Percentiles rank a stretch among this genome's conserved stretches.
phyloP scores from a whole-genome alignment of 2,888 invertebrate species.

The Aproaerema taeniolella region DNA sequence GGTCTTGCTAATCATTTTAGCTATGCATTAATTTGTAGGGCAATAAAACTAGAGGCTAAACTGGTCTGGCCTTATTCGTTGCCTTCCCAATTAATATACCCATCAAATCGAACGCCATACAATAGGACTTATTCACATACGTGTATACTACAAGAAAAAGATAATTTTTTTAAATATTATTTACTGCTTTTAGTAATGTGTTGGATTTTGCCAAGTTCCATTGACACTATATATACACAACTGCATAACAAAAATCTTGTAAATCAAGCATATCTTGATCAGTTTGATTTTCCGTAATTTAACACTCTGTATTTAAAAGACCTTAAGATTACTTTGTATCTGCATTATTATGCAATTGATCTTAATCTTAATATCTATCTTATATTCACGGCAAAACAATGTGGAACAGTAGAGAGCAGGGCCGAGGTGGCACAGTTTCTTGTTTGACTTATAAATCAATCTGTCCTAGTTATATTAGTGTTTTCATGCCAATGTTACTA shows the following conservation, averaged over 20 bases:
- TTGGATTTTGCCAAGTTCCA: no score
- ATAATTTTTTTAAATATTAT: not conserved
- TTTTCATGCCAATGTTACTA: conserved; percentile 47
- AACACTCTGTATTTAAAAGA: no score
- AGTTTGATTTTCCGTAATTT: no score
- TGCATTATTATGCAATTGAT: not conserved
- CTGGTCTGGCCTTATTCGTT: conserved; percentile 43
- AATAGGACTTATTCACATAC: not conserved
- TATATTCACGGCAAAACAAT: conserved; percentile 65
- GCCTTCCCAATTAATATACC: conserved; percentile 20
- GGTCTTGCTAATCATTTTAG: conserved; percentile 67
- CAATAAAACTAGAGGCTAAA: conserved; percentile 62
- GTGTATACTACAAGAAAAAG: not conserved
- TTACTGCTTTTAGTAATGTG: no score
- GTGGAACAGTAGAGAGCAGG: conserved; percentile 57
- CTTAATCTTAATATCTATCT: conserved; percentile 14
- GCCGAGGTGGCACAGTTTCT: conserved; percentile 72
- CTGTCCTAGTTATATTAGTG: conserved; percentile 66
- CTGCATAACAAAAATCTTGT: no score
- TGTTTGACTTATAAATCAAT: conserved; percentile 69
- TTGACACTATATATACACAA: no score
- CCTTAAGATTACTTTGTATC: conserved; percentile 2
- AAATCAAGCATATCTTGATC: no score
- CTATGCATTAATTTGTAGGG: conserved; percentile 64
- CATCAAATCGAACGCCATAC: conserved; percentile 2